Conservation (phyloP, 1,140 invertebrate species). For the Metopolophium dirhodum region DNA sequence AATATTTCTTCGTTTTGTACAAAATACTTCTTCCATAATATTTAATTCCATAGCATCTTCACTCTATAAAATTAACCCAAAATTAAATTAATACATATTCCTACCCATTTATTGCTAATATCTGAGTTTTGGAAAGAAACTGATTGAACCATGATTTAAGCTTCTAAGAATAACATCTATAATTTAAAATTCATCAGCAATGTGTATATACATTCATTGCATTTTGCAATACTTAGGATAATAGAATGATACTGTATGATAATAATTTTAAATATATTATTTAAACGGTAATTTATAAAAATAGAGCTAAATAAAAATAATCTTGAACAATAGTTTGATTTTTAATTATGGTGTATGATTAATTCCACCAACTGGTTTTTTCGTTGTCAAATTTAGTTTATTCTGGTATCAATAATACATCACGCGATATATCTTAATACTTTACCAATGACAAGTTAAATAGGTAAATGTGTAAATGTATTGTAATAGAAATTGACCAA, state of each 20-base stretch:
- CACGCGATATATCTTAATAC: background rate
- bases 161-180: background rate
- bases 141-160: background rate
- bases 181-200: background rate
- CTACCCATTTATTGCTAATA: background rate
- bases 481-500: background rate
- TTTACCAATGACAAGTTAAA: background rate
- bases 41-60: constrained; percentile 49
- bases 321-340: background rate
- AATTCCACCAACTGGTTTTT: background rate
- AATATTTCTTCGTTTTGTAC: constrained; percentile 60
- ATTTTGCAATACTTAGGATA: too few relatives aligned
- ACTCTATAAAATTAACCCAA: background rate
- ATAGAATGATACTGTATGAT: too few relatives aligned
- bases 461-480: background rate
- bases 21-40: constrained; percentile 45
- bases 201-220: too few relatives aligned
- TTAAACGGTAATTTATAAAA: background rate
- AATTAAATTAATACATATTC: background rate
- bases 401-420: background rate
- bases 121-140: background rate
- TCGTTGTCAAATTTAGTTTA: background rate
- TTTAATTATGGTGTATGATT: background rate
- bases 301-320: background rate
- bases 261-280: background rate